Evolutionary conservation across 2,113 vertebrate genomes (phyloP).

Genomic region (Loxodonta africana): DNA sequence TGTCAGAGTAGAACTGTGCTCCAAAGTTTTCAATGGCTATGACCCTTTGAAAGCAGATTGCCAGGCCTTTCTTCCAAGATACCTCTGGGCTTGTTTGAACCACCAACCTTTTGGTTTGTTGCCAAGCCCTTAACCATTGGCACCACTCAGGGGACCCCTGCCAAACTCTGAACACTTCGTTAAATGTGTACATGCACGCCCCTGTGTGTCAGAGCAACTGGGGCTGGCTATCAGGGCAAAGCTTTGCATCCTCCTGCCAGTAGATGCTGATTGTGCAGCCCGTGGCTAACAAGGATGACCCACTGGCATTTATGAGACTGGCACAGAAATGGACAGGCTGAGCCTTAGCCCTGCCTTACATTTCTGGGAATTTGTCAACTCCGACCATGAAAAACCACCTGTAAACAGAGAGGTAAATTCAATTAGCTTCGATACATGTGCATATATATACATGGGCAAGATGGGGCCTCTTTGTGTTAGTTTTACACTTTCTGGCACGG

Average conservation of each 20-base stretch:
- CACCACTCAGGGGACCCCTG: too few relatives aligned
- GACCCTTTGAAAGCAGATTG: not conserved
- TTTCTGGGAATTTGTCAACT: slow-evolving; percentile 59
- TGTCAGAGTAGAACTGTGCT: not conserved
- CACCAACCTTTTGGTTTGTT: not conserved
- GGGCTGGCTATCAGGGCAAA: not conserved
- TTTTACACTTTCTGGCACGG: slow-evolving; percentile 54
- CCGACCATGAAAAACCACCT: not conserved
- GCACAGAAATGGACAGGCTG: not conserved
- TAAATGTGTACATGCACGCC: accelerated
- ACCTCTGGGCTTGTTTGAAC: not conserved
- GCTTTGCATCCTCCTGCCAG: not conserved
- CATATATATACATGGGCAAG: not conserved
- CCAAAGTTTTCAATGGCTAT: not conserved
- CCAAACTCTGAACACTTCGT: not conserved
- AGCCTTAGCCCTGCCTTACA: slow-evolving; percentile 43
- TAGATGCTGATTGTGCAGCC: not conserved
- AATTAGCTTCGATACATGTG: not conserved
- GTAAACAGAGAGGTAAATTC: slow-evolving; percentile 55
- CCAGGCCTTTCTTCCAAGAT: not conserved
- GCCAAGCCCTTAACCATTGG: not conserved
- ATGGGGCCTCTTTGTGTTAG: not conserved
- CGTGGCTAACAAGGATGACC: not conserved
- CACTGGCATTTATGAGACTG: not conserved
- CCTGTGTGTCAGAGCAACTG: not conserved